These are phyloP conservation scores for Chiloscyllium plagiosum DNA, from an alignment of 2,113 vertebrate species.

Conservation along the genomic window DNA sequence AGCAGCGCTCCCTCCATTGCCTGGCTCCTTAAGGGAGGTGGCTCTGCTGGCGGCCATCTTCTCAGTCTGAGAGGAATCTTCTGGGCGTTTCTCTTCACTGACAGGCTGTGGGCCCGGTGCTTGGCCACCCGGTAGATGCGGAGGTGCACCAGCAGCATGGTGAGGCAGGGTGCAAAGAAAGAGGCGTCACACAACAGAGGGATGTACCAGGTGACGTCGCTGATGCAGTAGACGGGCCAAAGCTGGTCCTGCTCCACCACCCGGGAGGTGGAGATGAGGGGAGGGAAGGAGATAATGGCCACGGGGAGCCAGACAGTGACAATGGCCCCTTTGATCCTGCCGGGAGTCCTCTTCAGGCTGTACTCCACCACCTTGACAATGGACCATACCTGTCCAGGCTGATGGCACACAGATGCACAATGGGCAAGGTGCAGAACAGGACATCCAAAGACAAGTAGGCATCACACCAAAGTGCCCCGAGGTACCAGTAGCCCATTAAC, in stretches of 20 bases:
- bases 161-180: slow-evolving; percentile 90
- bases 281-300: slow-evolving; percentile 86
- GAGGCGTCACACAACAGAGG: slow-evolving; percentile 87
- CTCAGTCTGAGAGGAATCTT: slow-evolving; percentile 65
- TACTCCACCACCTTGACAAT: slow-evolving; percentile 92
- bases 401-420: slow-evolving; percentile 92
- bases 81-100: slow-evolving; percentile 69
- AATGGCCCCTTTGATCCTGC: slow-evolving; percentile 81
- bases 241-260: slow-evolving; percentile 56
- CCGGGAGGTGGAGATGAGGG: slow-evolving; percentile 79
- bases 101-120: slow-evolving; percentile 78
- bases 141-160: slow-evolving; percentile 91
- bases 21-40: slow-evolving; percentile 47
- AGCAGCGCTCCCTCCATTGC: slow-evolving; percentile 64
- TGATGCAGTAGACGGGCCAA: slow-evolving; percentile 75
- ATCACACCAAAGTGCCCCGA: slow-evolving; percentile 88
- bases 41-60: slow-evolving; percentile 63
- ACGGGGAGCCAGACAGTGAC: slow-evolving; percentile 90
- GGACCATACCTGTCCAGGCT: slow-evolving; percentile 97
- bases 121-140: slow-evolving; percentile 96
- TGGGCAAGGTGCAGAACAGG: slow-evolving; percentile 92
- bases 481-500: slow-evolving; percentile 94
- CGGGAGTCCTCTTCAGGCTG: slow-evolving; percentile 84
- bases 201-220: slow-evolving; percentile 96
- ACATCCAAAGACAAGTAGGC: slow-evolving; percentile 91